phyloP scores from a whole-genome alignment of 2,113 vertebrate species.

The Plecotus auritus region DNA sequence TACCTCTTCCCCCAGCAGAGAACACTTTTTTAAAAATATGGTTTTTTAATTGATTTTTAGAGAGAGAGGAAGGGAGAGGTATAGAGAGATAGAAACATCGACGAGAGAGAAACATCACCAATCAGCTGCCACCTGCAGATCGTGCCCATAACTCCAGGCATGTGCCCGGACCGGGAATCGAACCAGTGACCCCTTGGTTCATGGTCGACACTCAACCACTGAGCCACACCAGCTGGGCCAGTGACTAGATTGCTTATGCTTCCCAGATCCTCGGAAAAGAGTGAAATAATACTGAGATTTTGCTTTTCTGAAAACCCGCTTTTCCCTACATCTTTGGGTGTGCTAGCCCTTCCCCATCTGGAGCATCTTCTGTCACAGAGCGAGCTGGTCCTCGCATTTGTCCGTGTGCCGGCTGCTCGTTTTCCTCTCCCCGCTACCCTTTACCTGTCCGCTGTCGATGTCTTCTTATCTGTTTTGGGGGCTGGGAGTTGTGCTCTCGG shows the following conservation, averaged over 20 bases:
- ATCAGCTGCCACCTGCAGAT: too few relatives aligned
- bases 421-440: background rate
- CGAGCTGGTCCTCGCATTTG: background rate
- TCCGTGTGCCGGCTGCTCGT: background rate
- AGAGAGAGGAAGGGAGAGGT: too few relatives aligned
- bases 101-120: too few relatives aligned
- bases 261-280: background rate
- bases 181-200: too few relatives aligned
- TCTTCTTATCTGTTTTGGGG: background rate
- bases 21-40: background rate
- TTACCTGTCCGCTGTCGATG: background rate
- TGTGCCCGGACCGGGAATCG: too few relatives aligned
- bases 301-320: background rate
- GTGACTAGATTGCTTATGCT: background rate
- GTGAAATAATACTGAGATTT: background rate
- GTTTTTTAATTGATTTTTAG: too few relatives aligned
- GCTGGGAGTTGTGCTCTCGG: background rate
- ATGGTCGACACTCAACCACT: too few relatives aligned
- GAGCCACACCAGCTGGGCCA: too few relatives aligned
- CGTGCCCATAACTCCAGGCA: too few relatives aligned
- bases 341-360: background rate
- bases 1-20: background rate
- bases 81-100: too few relatives aligned
- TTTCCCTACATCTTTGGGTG: background rate
- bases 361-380: background rate